These are phyloP conservation scores for Clivina fossor DNA, from an alignment of 2,888 invertebrate genomes.

Conservation along the genomic window DNA sequence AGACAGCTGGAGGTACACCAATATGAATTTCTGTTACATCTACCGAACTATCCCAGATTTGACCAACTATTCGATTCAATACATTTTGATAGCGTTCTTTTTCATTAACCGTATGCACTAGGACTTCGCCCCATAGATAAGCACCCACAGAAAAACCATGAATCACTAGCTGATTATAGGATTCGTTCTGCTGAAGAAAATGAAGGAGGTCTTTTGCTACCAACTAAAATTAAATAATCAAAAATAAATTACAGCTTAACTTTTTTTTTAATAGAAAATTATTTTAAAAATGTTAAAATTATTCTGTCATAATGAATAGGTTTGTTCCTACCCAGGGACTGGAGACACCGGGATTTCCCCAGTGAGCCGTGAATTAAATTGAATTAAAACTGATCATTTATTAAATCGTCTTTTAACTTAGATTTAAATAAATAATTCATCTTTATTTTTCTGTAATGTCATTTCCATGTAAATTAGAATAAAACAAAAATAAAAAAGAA, in stretches of 20 bases:
- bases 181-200: conserved; percentile 65
- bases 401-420: no score
- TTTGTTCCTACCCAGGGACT: no score
- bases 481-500: no score
- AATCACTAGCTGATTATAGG: conserved; percentile 65
- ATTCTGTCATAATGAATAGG: no score
- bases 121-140: conserved; percentile 78
- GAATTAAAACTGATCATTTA: no score
- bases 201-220: conserved; percentile 70
- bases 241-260: conserved; percentile 30
- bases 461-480: no score
- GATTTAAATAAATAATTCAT: no score
- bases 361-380: no score
- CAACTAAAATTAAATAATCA: conserved; percentile 55
- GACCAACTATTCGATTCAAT: conserved; percentile 67
- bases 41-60: conserved; percentile 81
- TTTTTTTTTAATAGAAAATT: not conserved
- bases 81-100: conserved; percentile 57
- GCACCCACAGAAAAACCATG: conserved; percentile 86
- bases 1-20: conserved; percentile 64
- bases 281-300: no score
- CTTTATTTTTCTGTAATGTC: no score
- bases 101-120: conserved; percentile 58
- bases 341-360: no score
- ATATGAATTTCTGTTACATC: conserved; percentile 66